These are phyloP conservation scores for Meganola albula DNA, from an alignment of 2,888 invertebrate species.

Conservation along the genomic window DNA sequence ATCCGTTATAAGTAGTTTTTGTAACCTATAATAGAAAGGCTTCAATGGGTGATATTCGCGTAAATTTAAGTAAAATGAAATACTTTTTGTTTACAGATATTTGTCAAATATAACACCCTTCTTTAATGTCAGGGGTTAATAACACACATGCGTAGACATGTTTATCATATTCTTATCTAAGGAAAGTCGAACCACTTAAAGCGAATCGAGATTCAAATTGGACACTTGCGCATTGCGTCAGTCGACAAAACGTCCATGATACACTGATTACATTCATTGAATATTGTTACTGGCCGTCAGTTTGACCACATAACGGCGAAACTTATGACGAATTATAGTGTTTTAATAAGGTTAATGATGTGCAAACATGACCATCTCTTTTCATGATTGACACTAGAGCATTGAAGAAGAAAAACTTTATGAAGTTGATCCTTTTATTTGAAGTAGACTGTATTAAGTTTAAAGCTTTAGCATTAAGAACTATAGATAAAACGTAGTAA, in stretches of 20 bases:
- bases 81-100: no score
- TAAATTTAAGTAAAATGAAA: no score
- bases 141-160: no score
- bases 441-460: no score
- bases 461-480: no score
- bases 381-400: slow-evolving; percentile 29
- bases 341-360: slow-evolving; percentile 61
- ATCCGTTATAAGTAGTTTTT: no score
- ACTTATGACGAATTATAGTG: slow-evolving; percentile 46
- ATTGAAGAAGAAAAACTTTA: slow-evolving; percentile 23
- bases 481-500: no score
- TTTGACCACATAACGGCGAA: slow-evolving; percentile 60
- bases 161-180: slow-evolving; percentile 58
- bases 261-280: slow-evolving; percentile 66
- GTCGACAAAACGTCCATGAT: slow-evolving; percentile 56
- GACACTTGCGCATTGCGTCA: slow-evolving; percentile 70
- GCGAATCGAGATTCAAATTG: slow-evolving; percentile 67
- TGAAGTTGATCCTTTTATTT: slow-evolving; percentile 22
- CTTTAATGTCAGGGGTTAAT: no score
- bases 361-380: slow-evolving; percentile 39
- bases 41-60: no score
- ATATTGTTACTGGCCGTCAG: slow-evolving; percentile 46
- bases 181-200: slow-evolving; percentile 70
- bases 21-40: no score
- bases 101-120: no score